A percentile compares a stretch with the other conserved stretches of the same genome.
phyloP scores from a whole-genome alignment of 2,797 vertebrate genomes.

The Esox lucius region DNA sequence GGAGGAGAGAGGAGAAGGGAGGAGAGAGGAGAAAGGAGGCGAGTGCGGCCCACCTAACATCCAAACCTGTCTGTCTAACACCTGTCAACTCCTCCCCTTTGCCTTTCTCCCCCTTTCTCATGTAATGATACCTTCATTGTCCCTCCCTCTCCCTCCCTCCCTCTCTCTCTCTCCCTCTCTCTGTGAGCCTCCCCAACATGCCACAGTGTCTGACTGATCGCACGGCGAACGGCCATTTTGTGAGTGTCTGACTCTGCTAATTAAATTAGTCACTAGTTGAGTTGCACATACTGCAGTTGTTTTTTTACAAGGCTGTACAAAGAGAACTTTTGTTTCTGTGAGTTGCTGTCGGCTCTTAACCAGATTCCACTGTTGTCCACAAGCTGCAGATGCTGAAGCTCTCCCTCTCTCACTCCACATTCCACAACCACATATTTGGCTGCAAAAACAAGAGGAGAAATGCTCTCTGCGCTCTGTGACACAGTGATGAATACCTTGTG shows the following conservation, averaged over 20 bases:
- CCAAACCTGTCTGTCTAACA: too few species aligned
- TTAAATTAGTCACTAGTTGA: constrained; percentile 17
- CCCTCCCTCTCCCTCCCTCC: constrained; percentile 8
- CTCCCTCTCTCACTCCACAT: constrained; percentile 41
- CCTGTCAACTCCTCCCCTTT: too few species aligned
- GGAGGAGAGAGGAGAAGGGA: neutral
- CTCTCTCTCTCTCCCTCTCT: neutral
- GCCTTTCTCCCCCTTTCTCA: too few species aligned
- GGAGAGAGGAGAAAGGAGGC: neutral
- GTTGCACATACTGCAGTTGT: constrained; percentile 7
- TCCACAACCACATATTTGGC: constrained; percentile 64
- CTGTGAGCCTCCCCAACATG: neutral
- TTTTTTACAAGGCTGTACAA: constrained; percentile 24
- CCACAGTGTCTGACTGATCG: constrained; percentile 26
- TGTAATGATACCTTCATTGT: neutral
- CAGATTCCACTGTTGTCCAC: constrained; percentile 21
- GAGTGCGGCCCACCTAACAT: neutral
- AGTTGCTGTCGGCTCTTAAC: neutral
- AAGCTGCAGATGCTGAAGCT: constrained; percentile 51
- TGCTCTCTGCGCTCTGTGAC: constrained; percentile 50
- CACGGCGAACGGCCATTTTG: constrained; percentile 38
- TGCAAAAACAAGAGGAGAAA: constrained; percentile 39
- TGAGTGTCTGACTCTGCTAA: constrained; percentile 13
- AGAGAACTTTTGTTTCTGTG: constrained; percentile 24
- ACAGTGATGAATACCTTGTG: constrained; percentile 61